phyloP scores from a whole-genome alignment of 2,888 invertebrate genomes.

The Xanthostigma xanthostigma region DNA sequence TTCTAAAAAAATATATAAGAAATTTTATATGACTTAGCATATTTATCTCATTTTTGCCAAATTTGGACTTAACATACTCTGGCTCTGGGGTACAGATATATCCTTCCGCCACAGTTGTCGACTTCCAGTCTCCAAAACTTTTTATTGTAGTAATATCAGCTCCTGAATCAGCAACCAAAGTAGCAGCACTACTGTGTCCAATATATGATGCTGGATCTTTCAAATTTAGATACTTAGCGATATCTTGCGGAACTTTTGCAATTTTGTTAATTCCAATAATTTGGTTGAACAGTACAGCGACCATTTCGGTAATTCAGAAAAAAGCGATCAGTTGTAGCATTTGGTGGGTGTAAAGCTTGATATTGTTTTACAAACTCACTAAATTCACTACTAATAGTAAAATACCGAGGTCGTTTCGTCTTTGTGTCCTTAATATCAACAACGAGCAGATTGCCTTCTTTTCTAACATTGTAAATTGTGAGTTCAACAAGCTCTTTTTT shows the following conservation, averaged over 20 bases:
- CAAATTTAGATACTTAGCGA: background rate
- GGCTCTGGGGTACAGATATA: too few relatives aligned
- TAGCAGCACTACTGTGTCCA: slow-evolving; percentile 8
- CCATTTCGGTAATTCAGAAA: background rate
- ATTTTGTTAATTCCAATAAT: slow-evolving; percentile 1
- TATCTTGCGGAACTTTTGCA: background rate
- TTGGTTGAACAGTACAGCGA: background rate
- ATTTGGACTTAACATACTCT: too few relatives aligned
- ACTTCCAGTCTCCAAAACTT: background rate
- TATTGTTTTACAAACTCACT: background rate
- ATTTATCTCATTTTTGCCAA: too few relatives aligned
- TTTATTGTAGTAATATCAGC: background rate
- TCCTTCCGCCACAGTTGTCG: background rate
- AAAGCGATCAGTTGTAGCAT: background rate
- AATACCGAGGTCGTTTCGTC: background rate
- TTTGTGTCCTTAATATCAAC: background rate
- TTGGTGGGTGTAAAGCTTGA: background rate
- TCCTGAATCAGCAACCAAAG: slow-evolving; percentile 7
- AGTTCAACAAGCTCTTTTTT: too few relatives aligned
- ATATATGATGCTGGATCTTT: slow-evolving; percentile 4
- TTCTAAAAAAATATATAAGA: too few relatives aligned
- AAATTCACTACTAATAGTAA: background rate
- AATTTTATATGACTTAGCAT: too few relatives aligned
- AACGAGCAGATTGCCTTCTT: too few relatives aligned
- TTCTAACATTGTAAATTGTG: too few relatives aligned